A percentile compares a stretch with the other conserved stretches of the same genome.
Evolutionary conservation across 2,888 invertebrate species (phyloP).

Genomic region (Yponomeuta plumbellus): DNA sequence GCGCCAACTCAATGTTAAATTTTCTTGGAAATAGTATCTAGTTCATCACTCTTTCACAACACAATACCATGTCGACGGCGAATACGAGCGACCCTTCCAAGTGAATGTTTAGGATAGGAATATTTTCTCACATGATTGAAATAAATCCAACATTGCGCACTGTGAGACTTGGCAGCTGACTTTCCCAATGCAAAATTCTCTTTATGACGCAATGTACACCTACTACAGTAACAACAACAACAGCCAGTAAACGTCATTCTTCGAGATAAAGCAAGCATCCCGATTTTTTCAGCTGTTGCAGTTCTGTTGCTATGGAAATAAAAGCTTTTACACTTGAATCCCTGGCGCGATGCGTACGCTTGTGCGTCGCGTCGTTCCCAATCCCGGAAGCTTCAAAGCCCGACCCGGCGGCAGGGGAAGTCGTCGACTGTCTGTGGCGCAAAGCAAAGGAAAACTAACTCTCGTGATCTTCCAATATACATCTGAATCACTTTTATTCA

Average conservation of each 20-base stretch:
- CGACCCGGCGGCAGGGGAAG: background rate
- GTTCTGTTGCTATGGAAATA: background rate
- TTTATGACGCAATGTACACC: background rate
- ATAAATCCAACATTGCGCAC: background rate
- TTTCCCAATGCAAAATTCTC: background rate
- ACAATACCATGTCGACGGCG: background rate
- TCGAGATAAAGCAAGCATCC: background rate
- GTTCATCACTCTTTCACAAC: background rate
- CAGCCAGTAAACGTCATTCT: background rate
- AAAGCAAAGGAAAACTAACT: background rate
- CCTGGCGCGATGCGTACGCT: background rate
- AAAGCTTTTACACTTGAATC: background rate
- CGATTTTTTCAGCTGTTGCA: background rate
- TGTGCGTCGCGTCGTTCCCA: background rate
- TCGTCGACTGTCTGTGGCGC: background rate
- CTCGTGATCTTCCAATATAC: background rate
- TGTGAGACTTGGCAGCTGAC: background rate
- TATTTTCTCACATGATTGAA: background rate
- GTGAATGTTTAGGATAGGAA: background rate
- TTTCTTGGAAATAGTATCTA: background rate
- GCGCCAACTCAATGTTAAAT: background rate
- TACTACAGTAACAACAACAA: background rate
- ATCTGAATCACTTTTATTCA: background rate
- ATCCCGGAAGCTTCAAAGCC: conserved; percentile 1
- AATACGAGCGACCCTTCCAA: background rate